Conservation (phyloP, 2,888 invertebrate species). For the Mechanitis messenoides region DNA sequence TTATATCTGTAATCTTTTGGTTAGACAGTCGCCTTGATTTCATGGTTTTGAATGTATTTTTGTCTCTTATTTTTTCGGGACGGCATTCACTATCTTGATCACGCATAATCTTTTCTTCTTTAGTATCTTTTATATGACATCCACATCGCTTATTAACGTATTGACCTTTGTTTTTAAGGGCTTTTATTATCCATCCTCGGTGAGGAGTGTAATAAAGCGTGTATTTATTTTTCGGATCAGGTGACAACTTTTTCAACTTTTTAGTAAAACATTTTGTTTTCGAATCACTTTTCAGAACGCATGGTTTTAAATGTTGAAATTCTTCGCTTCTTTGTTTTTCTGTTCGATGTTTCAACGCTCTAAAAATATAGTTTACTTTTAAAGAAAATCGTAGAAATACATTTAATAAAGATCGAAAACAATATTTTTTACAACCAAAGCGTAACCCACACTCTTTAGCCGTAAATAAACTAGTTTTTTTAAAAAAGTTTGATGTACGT, state of each 20-base stretch:
- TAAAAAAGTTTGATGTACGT: constrained; percentile 30
- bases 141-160: neutral
- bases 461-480: constrained; percentile 4
- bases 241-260: constrained; percentile 19
- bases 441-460: constrained; percentile 4
- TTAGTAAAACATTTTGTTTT: constrained; percentile 3
- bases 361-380: constrained; percentile 8
- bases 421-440: constrained; percentile 3
- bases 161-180: constrained; percentile 21
- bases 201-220: constrained; percentile 34
- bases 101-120: no score
- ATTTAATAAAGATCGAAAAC: constrained; percentile 8
- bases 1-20: no score
- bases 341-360: constrained; percentile 5
- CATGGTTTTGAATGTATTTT: no score
- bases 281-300: neutral
- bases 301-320: constrained; percentile 2
- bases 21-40: no score
- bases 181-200: constrained; percentile 49
- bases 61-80: no score
- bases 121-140: no score
- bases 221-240: constrained; percentile 39
- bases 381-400: neutral
- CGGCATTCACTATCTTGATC: no score
- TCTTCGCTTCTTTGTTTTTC: constrained; percentile 8